A percentile compares a stretch with the other conserved stretches of the same genome.
Evolutionary conservation across 2,113 vertebrate species (phyloP).

Genomic region (Taurulus bubalis): DNA sequence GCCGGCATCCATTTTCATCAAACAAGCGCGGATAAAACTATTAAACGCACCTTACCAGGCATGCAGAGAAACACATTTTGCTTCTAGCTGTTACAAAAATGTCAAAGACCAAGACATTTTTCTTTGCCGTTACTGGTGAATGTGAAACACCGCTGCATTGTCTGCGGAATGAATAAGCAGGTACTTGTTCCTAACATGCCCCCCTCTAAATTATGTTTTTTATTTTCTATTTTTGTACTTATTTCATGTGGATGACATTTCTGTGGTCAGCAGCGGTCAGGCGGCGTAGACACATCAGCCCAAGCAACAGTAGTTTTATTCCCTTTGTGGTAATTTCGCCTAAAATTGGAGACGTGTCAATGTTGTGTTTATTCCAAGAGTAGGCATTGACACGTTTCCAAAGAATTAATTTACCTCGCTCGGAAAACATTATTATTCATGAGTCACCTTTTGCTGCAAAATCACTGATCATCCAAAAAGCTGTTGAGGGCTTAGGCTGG

Average conservation of each 20-base stretch:
- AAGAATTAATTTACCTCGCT: slow-evolving; percentile 66
- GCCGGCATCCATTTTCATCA: neutral
- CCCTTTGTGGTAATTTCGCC: slow-evolving; percentile 30
- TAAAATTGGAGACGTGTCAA: slow-evolving; percentile 47
- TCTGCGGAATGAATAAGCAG: neutral
- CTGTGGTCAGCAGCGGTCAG: neutral
- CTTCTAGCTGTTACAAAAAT: neutral
- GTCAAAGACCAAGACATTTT: neutral
- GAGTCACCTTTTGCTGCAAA: slow-evolving; percentile 69
- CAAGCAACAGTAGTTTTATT: slow-evolving; percentile 13
- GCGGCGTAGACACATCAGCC: neutral
- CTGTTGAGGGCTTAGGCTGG: slow-evolving; percentile 64
- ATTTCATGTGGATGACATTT: neutral
- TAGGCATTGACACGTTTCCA: slow-evolving; percentile 49
- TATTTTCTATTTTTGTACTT: slow-evolving; percentile 6
- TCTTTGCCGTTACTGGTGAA: neutral
- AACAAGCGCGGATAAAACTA: neutral
- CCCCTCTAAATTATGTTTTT: neutral
- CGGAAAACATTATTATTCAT: slow-evolving; percentile 70
- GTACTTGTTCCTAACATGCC: neutral
- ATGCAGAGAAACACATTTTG: neutral
- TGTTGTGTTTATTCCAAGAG: slow-evolving; percentile 48
- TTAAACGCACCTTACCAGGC: neutral
- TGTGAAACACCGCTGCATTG: neutral
- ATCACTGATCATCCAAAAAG: slow-evolving; percentile 68